Percentiles rank a stretch among this genome's conserved stretches.
phyloP scores from a whole-genome alignment of 2,888 invertebrate genomes.

The Odontomyia ornata region DNA sequence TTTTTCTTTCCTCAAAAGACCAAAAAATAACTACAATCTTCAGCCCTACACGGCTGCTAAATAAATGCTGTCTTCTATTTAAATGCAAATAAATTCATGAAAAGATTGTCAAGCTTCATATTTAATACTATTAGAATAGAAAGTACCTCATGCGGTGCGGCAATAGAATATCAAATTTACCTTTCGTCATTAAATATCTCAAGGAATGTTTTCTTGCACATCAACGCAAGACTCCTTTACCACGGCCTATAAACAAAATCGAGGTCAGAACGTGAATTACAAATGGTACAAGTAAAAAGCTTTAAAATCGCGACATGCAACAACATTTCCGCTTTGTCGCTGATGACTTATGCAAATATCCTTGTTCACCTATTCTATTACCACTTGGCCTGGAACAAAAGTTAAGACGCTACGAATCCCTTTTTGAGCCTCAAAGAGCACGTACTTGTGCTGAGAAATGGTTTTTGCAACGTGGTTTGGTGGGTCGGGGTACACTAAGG shows the following conservation, averaged over 20 bases:
- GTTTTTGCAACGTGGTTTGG: not conserved
- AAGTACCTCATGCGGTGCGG: no score
- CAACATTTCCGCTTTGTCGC: constrained; percentile 17
- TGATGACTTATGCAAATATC: constrained; percentile 39
- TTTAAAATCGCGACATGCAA: constrained; percentile 18
- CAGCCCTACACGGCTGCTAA: no score
- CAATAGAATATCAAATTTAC: no score
- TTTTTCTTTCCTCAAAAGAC: no score
- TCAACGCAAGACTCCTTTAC: not conserved
- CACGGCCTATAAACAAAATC: not conserved
- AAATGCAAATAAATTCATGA: no score
- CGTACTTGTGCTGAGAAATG: not conserved
- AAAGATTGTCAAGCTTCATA: no score
- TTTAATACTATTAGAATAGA: no score
- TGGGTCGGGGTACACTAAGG: not conserved
- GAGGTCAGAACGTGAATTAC: constrained; percentile 23
- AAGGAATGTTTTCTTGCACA: no score
- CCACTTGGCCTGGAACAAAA: constrained; percentile 35
- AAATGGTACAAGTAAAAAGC: not conserved
- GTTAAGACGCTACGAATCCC: constrained; percentile 1
- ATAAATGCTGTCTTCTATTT: no score
- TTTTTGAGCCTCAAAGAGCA: not conserved
- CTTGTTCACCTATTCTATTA: constrained; percentile 25
- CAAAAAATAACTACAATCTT: no score
- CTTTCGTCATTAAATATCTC: no score